phyloP scores from a whole-genome alignment of 2,797 vertebrate genomes.

The Lepus townsendii region DNA sequence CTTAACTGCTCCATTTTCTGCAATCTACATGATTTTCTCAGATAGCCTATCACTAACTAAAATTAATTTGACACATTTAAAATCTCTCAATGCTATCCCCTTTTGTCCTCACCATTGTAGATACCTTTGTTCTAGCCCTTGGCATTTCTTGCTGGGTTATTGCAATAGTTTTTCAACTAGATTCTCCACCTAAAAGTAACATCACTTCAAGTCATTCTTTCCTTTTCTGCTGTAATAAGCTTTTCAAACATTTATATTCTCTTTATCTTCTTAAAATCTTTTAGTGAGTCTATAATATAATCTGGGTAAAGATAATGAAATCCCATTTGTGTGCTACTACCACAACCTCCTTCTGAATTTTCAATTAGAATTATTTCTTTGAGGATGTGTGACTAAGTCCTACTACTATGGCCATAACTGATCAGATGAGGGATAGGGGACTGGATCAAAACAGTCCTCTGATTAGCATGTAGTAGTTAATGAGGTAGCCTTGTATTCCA shows the following conservation, averaged over 20 bases:
- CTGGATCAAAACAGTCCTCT: neutral
- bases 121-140: neutral
- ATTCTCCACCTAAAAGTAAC: neutral
- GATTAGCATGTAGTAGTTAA: neutral
- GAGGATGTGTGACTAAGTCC: neutral
- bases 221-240: neutral
- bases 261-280: slow-evolving; percentile 23
- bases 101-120: neutral
- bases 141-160: neutral
- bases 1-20: neutral
- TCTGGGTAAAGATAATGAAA: neutral
- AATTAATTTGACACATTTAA: neutral
- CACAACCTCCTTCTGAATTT: neutral
- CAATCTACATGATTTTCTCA: neutral
- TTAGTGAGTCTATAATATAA: slow-evolving; percentile 30
- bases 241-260: slow-evolving; percentile 2
- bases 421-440: neutral
- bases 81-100: neutral
- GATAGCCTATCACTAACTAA: neutral
- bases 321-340: neutral
- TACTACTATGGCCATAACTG: neutral
- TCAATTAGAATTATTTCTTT: neutral
- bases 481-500: neutral
- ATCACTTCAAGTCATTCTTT: neutral
- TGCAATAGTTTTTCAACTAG: neutral